phyloP scores from a whole-genome alignment of 2,113 vertebrate species.

The Lasiurus cinereus region DNA sequence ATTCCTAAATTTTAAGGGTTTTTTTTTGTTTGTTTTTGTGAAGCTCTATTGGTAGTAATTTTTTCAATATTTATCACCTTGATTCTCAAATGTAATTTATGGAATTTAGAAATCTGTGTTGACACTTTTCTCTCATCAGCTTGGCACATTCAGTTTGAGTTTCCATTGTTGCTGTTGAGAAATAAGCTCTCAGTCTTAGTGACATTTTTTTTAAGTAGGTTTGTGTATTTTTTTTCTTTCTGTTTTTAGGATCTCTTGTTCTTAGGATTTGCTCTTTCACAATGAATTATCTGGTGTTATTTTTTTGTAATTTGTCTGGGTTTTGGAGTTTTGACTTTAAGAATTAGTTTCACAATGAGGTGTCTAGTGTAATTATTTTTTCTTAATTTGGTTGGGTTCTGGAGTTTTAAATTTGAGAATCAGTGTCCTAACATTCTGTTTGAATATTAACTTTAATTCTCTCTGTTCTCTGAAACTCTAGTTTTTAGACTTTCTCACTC shows the following conservation, averaged over 20 bases:
- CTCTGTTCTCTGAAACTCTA: not conserved
- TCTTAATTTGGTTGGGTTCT: not conserved
- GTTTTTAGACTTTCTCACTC: not conserved
- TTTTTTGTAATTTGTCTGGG: not conserved
- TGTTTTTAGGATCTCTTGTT: not conserved
- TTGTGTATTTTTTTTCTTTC: not conserved
- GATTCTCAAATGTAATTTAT: not conserved
- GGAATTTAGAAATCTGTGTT: not conserved
- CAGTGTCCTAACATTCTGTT: not conserved
- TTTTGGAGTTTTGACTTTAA: slow-evolving; percentile 36
- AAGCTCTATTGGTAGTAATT: not conserved
- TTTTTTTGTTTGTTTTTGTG: not conserved
- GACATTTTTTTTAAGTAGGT: not conserved
- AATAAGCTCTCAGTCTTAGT: not conserved
- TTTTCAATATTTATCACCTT: slow-evolving; percentile 4
- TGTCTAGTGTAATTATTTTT: not conserved
- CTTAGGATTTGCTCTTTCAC: slow-evolving; percentile 6
- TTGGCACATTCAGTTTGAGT: not conserved
- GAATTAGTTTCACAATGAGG: not conserved
- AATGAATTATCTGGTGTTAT: not conserved
- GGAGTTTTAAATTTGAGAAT: not conserved
- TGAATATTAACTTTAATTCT: not conserved
- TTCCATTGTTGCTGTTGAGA: not conserved
- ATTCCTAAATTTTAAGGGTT: not conserved
- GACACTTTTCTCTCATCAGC: not conserved